Evolutionary conservation across 2,888 invertebrate genomes (phyloP).

Genomic region (Epinotia bilunana): DNA sequence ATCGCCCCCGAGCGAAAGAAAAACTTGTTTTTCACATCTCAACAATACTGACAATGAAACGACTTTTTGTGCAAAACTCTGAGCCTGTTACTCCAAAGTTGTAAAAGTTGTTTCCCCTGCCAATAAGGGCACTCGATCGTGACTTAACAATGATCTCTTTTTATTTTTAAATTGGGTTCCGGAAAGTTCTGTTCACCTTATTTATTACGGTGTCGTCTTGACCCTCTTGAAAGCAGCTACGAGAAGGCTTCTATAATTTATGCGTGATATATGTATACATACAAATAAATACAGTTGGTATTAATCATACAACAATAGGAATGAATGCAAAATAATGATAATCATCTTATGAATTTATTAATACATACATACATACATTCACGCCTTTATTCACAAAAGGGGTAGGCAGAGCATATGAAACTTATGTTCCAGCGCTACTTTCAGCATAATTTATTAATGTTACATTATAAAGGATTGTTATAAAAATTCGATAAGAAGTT

Average conservation of each 20-base stretch:
- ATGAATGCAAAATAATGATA: too few relatives aligned
- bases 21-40: slow-evolving; percentile 22
- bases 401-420: too few relatives aligned
- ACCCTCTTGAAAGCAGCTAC: slow-evolving; percentile 3
- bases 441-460: too few relatives aligned
- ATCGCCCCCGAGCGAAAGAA: slow-evolving; percentile 2
- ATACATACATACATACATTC: too few relatives aligned
- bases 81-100: slow-evolving; percentile 17
- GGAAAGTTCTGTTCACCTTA: slow-evolving; percentile 8
- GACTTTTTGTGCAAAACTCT: slow-evolving; percentile 19
- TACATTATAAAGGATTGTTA: too few relatives aligned
- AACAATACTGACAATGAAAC: slow-evolving; percentile 15
- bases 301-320: too few relatives aligned
- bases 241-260: slow-evolving; percentile 5
- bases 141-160: slow-evolving; percentile 37
- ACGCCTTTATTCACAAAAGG: too few relatives aligned
- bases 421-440: too few relatives aligned
- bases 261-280: neutral
- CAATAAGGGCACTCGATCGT: slow-evolving; percentile 35
- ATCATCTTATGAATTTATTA: too few relatives aligned
- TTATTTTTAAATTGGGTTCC: slow-evolving; percentile 24
- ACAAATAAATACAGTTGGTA: too few relatives aligned
- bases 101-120: slow-evolving; percentile 32
- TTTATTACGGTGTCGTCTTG: slow-evolving; percentile 29
- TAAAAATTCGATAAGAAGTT: too few relatives aligned